These are phyloP conservation scores for Hirtodrosophila cameraria DNA, from an alignment of 2,888 invertebrate species.

Conservation along the genomic window DNA sequence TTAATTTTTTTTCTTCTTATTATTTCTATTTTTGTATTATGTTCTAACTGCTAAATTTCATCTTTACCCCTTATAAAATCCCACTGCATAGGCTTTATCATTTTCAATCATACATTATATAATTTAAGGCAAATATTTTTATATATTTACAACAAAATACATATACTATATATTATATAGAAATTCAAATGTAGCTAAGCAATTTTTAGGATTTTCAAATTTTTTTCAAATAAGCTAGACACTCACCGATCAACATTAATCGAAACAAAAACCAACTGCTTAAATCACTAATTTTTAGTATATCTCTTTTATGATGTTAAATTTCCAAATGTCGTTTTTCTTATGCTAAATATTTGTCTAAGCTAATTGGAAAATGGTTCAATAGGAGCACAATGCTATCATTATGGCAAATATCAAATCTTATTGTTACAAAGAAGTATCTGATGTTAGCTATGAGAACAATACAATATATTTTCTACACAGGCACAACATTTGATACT, in stretches of 20 bases:
- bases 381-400: background rate
- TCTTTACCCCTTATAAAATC: background rate
- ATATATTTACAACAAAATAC: slow-evolving; percentile 5
- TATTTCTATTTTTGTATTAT: slow-evolving; percentile 29
- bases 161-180: slow-evolving; percentile 9
- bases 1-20: slow-evolving; percentile 17
- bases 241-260: slow-evolving; percentile 47
- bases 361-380: slow-evolving; percentile 1
- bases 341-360: slow-evolving; percentile 46
- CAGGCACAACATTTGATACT: background rate
- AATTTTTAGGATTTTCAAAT: slow-evolving; percentile 74
- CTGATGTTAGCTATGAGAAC: too few relatives aligned
- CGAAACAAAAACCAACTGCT: slow-evolving; percentile 3
- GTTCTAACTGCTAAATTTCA: slow-evolving; percentile 16
- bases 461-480: background rate
- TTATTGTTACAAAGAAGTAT: background rate
- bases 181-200: slow-evolving; percentile 61
- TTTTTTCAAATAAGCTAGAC: slow-evolving; percentile 40
- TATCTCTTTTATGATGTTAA: slow-evolving; percentile 10
- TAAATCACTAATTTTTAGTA: slow-evolving; percentile 16
- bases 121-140: slow-evolving; percentile 34
- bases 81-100: slow-evolving; percentile 10
- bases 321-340: slow-evolving; percentile 5
- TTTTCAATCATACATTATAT: slow-evolving; percentile 32
- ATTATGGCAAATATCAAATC: background rate